Base-by-base conservation (phyloP, 2,888 invertebrate species). In the Nysson spinosus region DNA sequence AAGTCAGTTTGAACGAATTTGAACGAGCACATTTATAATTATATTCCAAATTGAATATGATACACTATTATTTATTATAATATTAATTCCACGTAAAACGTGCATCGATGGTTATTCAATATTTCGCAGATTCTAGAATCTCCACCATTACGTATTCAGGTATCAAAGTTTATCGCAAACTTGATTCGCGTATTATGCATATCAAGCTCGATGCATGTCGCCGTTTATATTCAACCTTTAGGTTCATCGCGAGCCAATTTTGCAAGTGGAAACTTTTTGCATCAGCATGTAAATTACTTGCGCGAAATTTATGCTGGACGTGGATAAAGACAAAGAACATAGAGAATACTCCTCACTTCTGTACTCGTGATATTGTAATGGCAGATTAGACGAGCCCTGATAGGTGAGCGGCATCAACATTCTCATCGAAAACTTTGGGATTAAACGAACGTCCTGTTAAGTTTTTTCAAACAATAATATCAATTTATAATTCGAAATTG, bases 231-330 rank as follows among this genome's bases (percentile, higher is more conserved):
- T 42, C 49, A n/a, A 24, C 50, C 60, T 35, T 42, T 26, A 26
- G 12, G 17, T 24, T 34, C n/a, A 34, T 5, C 62, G 43, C 49
- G 11, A 55, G 47, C 32, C 46, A 57, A 55, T 61, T 62, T 62
- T 62, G 57, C 63, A 44, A 32, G 43, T 28, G 46, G n/a, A 68
- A 72, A 72, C 63, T 72, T 71, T 71, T 72, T 68, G 63, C 63
- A 72, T 72, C 60, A 68, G 54, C 43, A 60, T 69, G 60, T 37
- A 60, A 67, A 46, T 56, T 35, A 54, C 22, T n/a, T 20, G 35
- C 11, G 50, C 39, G 43, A 54, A 63, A 72, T 68, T 68, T 46
- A 63, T 46, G 39, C 49, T n/a, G n/a, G 47, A 42, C 35, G 22
- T 37, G 20, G 30, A 50, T 55, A 44, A 56, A 50, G 55, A 46